Conservation (phyloP, 2,113 vertebrate species). For the Psammodynastes pulverulentus region DNA sequence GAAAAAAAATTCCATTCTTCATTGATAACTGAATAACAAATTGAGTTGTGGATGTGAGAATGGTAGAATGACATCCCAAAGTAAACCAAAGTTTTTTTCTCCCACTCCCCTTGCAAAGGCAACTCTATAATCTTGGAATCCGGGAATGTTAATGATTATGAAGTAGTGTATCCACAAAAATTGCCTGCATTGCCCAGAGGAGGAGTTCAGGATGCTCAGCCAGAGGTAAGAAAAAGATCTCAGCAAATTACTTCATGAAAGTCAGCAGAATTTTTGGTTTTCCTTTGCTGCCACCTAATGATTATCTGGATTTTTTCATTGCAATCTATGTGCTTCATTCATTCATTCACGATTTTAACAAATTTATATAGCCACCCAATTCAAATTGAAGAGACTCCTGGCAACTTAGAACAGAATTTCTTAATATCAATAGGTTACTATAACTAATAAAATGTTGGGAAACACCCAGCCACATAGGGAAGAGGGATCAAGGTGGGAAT, state of each 20-base stretch:
- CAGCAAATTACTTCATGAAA: not conserved
- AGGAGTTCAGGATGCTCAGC: not conserved
- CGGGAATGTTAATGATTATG: slow-evolving; percentile 48
- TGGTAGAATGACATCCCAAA: not conserved
- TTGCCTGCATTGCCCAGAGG: slow-evolving; percentile 19
- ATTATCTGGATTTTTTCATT: not conserved
- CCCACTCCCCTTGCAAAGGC: not conserved
- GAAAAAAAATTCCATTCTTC: not conserved
- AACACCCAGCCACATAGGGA: too few relatives aligned
- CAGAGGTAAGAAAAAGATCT: not conserved
- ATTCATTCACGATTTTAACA: too few relatives aligned
- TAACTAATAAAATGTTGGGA: too few relatives aligned
- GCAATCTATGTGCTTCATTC: not conserved
- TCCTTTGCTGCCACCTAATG: not conserved
- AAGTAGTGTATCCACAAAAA: slow-evolving; percentile 65
- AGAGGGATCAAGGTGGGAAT: too few relatives aligned
- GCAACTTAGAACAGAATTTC: too few relatives aligned
- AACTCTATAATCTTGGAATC: slow-evolving; percentile 4
- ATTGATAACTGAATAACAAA: not conserved
- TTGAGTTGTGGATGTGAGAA: not conserved
- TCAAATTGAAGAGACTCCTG: too few relatives aligned
- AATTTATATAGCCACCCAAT: too few relatives aligned
- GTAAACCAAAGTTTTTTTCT: not conserved
- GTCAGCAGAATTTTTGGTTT: not conserved
- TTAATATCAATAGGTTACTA: too few relatives aligned